Conservation (phyloP, 2,888 invertebrate species). For the Lasiommata megera region DNA sequence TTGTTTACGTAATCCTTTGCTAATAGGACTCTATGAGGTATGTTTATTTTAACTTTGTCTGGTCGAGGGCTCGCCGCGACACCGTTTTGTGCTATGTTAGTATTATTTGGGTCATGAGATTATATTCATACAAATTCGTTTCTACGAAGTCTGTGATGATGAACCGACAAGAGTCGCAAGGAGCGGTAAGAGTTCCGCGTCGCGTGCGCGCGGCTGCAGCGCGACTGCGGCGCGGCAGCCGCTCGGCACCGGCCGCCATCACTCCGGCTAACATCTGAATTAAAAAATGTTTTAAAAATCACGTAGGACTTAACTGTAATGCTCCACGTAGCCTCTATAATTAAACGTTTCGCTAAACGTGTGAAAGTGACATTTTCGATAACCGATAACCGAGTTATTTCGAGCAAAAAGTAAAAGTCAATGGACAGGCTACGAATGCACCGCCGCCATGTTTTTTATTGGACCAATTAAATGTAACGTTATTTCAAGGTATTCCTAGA, state of each 20-base stretch:
- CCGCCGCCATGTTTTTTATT: slow-evolving; percentile 5
- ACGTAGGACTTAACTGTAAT: neutral
- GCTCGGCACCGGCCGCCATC: neutral
- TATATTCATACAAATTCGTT: too few species aligned
- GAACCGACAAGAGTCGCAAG: too few species aligned
- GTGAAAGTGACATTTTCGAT: slow-evolving; percentile 14
- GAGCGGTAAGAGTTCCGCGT: too few species aligned
- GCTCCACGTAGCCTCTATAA: slow-evolving; percentile 2
- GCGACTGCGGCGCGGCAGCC: too few species aligned
- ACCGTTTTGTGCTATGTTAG: too few species aligned
- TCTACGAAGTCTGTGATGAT: too few species aligned
- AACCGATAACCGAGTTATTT: neutral
- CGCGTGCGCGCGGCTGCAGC: neutral
- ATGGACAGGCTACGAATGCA: neutral
- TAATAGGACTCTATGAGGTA: too few species aligned
- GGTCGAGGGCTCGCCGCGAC: too few species aligned
- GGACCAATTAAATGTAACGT: neutral
- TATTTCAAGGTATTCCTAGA: neutral
- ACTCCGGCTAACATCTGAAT: too few species aligned
- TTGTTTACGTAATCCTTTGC: too few species aligned
- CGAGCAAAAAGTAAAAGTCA: slow-evolving; percentile 6
- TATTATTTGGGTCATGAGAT: too few species aligned
- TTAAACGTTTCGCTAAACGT: slow-evolving; percentile 13
- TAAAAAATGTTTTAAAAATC: neutral
- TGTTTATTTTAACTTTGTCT: too few species aligned